Evolutionary conservation across 2,113 vertebrate genomes (phyloP).

Genomic region (Cyanistes caeruleus): DNA sequence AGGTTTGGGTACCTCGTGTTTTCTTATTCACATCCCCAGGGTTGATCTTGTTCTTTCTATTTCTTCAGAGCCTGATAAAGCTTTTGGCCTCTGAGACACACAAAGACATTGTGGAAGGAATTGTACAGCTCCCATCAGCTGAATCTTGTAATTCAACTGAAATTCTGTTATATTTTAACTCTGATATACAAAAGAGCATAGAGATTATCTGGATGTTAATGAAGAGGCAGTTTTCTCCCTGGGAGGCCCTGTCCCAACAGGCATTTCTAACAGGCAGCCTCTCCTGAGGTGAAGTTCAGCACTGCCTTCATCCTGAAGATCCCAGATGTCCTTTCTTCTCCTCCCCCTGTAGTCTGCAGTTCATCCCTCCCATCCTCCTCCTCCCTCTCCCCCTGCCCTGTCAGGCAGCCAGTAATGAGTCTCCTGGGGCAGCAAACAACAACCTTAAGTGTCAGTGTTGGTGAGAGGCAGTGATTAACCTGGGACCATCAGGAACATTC

Average conservation of each 20-base stretch:
- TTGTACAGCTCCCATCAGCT: background rate
- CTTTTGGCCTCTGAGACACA: background rate
- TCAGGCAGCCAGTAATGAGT: background rate
- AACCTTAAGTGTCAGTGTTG: accelerated
- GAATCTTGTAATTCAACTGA: background rate
- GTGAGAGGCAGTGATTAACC: background rate
- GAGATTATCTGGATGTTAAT: background rate
- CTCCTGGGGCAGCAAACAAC: background rate
- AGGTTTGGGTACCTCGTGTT: background rate
- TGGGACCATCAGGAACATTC: background rate
- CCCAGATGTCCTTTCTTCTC: background rate
- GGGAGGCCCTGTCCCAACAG: background rate
- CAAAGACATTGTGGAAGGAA: background rate
- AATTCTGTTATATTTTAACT: background rate
- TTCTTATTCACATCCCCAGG: background rate
- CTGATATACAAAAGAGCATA: background rate
- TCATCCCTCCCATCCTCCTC: background rate
- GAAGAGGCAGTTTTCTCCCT: background rate
- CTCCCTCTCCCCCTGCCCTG: background rate
- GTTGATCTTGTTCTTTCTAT: background rate
- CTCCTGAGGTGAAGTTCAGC: background rate
- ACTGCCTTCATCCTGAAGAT: background rate
- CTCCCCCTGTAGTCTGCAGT: background rate
- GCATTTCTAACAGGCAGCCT: background rate
- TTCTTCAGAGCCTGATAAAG: background rate